Conservation (phyloP, 2,888 invertebrate species). For the Dichetophora obliterata region DNA sequence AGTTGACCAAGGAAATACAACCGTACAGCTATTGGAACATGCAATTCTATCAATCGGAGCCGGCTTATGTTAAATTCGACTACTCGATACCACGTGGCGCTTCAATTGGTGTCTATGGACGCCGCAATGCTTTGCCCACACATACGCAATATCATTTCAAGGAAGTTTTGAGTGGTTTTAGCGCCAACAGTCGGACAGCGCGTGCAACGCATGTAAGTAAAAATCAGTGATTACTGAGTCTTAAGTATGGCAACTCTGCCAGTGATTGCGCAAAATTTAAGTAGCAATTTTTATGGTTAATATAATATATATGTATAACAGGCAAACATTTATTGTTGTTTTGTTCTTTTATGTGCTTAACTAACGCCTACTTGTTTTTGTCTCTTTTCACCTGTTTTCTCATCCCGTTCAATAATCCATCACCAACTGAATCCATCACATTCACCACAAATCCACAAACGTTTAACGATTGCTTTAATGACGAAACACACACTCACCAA, state of each 20-base stretch:
- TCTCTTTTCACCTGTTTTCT: conserved; percentile 35
- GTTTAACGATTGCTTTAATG: conserved; percentile 4
- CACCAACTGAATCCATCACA: neutral
- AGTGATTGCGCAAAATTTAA: neutral
- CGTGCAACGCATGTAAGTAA: conserved; percentile 83
- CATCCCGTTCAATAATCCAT: conserved; percentile 21
- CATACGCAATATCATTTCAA: conserved; percentile 97
- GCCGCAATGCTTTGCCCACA: conserved; percentile 93
- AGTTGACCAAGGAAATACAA: conserved; percentile 88
- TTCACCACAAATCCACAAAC: neutral
- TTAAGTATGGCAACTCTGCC: too few relatives aligned
- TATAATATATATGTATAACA: too few relatives aligned
- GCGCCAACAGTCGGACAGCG: conserved; percentile 86
- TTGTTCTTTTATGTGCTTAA: conserved; percentile 19
- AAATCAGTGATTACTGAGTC: too few relatives aligned
- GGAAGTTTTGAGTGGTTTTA: conserved; percentile 91
- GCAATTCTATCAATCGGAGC: conserved; percentile 95
- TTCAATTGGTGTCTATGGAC: conserved; percentile 94
- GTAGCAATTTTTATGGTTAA: neutral
- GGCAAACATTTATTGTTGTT: neutral
- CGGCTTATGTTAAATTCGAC: conserved; percentile 94
- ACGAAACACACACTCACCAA: neutral
- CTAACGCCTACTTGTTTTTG: conserved; percentile 37
- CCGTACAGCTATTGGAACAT: conserved; percentile 98
- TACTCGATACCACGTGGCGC: conserved; percentile 92